These are phyloP conservation scores for Cordilura impudica DNA, from an alignment of 2,888 invertebrate genomes.

Conservation along the genomic window DNA sequence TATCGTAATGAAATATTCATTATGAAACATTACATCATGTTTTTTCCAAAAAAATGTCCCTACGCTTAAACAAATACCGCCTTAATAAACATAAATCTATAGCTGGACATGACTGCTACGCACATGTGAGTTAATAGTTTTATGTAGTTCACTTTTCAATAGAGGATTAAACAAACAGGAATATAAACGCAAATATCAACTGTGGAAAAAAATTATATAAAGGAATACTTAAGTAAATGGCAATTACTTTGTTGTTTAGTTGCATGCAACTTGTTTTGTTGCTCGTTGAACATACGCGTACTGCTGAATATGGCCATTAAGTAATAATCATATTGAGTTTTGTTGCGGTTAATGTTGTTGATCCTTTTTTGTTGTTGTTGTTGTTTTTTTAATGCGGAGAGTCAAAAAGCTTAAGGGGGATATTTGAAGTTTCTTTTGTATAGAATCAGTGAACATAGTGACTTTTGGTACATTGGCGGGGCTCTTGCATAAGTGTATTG, in stretches of 20 bases:
- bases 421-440: neutral
- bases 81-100: neutral
- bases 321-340: slow-evolving; percentile 56
- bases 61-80: neutral
- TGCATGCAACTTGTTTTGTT: slow-evolving; percentile 57
- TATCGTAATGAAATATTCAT: too few relatives aligned
- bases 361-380: slow-evolving; percentile 37
- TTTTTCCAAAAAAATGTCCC: neutral
- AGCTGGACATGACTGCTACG: slow-evolving; percentile 17
- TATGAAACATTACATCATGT: neutral
- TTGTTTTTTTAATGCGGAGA: neutral
- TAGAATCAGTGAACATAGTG: neutral
- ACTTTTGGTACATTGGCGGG: neutral
- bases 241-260: slow-evolving; percentile 58
- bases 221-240: slow-evolving; percentile 52
- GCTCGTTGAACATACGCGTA: neutral
- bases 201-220: slow-evolving; percentile 21
- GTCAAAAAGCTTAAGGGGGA: neutral
- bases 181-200: slow-evolving; percentile 11
- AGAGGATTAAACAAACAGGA: slow-evolving; percentile 48
- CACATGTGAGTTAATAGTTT: slow-evolving; percentile 15
- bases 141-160: slow-evolving; percentile 23
- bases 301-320: slow-evolving; percentile 48
- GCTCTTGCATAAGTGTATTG: neutral
- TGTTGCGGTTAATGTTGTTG: slow-evolving; percentile 44